These are phyloP conservation scores for Alexandromys fortis DNA, from an alignment of 2,113 vertebrate species.

Conservation along the genomic window DNA sequence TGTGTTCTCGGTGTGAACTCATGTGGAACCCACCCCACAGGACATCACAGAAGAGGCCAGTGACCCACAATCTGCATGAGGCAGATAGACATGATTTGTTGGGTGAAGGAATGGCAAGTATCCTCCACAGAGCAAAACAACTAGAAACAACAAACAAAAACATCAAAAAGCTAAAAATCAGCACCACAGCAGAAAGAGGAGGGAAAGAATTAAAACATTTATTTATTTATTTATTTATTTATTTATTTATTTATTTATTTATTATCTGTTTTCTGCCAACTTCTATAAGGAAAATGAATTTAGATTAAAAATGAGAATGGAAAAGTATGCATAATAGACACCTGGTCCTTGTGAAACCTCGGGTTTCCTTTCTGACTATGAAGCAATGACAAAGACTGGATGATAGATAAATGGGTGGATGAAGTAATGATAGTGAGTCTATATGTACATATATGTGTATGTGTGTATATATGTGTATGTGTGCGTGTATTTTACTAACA, in stretches of 20 bases:
- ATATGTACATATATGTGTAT: neutral
- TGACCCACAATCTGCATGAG: neutral
- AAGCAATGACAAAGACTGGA: neutral
- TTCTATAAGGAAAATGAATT: neutral
- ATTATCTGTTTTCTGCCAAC: neutral
- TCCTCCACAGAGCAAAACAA: neutral
- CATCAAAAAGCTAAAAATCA: neutral
- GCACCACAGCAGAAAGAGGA: neutral
- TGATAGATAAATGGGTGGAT: neutral
- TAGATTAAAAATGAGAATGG: slow-evolving; percentile 25
- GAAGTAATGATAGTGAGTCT: neutral
- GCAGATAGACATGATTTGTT: neutral
- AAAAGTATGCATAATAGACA: neutral
- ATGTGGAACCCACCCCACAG: too few relatives aligned
- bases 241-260: neutral
- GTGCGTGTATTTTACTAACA: neutral
- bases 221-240: neutral
- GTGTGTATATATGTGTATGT: neutral
- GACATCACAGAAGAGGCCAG: neutral
- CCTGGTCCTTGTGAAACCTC: neutral
- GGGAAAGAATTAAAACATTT: neutral
- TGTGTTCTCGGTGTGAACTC: neutral
- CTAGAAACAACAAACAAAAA: neutral
- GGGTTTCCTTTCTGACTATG: neutral
- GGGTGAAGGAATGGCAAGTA: neutral